These are phyloP conservation scores for Pycnomerus fuliginosus DNA, from an alignment of 2,888 invertebrate species.

Conservation along the genomic window DNA sequence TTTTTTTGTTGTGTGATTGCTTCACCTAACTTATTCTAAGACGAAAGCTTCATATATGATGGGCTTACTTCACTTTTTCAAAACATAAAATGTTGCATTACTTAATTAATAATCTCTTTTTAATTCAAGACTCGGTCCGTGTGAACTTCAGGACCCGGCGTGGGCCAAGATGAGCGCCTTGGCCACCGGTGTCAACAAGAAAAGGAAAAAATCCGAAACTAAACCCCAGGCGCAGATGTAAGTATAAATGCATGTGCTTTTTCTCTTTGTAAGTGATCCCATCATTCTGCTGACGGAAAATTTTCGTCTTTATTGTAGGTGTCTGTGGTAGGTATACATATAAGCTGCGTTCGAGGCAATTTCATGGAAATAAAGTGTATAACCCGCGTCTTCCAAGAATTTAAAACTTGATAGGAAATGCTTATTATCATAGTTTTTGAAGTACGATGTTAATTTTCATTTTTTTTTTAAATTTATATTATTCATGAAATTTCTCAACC, in stretches of 20 bases:
- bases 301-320: too few relatives aligned
- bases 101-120: neutral
- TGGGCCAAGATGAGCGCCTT: conserved; percentile 85
- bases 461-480: neutral
- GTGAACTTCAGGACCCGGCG: conserved; percentile 84
- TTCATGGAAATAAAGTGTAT: neutral
- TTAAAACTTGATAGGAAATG: conserved; percentile 19
- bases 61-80: too few relatives aligned
- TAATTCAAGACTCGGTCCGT: conserved; percentile 82
- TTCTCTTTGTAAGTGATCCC: too few relatives aligned
- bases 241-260: too few relatives aligned
- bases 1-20: too few relatives aligned
- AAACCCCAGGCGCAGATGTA: conserved; percentile 65
- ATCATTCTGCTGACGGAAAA: too few relatives aligned
- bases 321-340: too few relatives aligned
- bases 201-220: conserved; percentile 63
- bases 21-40: too few relatives aligned
- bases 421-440: conserved; percentile 19
- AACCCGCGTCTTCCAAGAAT: conserved; percentile 18
- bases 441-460: neutral
- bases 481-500: conserved; percentile 7
- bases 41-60: too few relatives aligned
- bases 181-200: conserved; percentile 62
- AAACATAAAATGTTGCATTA: neutral
- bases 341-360: too few relatives aligned